A percentile compares a stretch with the other conserved stretches of the same genome.
Evolutionary conservation across 2,797 vertebrate species (phyloP).

Genomic region (Melanotaenia maccullochi): DNA sequence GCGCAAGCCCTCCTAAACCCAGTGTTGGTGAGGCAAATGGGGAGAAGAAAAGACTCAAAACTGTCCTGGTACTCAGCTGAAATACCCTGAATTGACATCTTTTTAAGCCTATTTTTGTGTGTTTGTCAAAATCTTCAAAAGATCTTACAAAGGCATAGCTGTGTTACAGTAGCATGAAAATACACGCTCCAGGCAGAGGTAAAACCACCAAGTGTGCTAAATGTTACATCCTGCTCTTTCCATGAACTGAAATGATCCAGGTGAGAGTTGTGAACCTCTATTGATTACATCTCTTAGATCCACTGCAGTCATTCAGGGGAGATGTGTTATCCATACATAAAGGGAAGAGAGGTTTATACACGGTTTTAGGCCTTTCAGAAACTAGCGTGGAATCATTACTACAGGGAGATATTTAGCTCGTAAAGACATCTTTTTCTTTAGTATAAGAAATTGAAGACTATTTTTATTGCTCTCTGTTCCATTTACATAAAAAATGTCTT

Average conservation of each 20-base stretch:
- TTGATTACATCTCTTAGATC: slow-evolving; percentile 56
- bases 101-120: background rate
- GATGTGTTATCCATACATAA: slow-evolving; percentile 31
- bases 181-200: background rate
- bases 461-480: slow-evolving; percentile 26
- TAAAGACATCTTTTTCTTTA: slow-evolving; percentile 21
- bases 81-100: slow-evolving; percentile 33
- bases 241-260: slow-evolving; percentile 30
- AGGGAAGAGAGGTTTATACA: slow-evolving; percentile 20
- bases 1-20: slow-evolving; percentile 34
- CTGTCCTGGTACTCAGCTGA: slow-evolving; percentile 24
- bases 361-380: slow-evolving; percentile 43
- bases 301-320: slow-evolving; percentile 29
- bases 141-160: slow-evolving; percentile 6
- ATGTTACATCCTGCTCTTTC: slow-evolving; percentile 18
- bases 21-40: slow-evolving; percentile 21
- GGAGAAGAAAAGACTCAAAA: slow-evolving; percentile 15
- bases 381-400: slow-evolving; percentile 22
- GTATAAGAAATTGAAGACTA: slow-evolving; percentile 6
- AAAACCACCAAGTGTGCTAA: slow-evolving; percentile 35
- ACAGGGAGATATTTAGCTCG: background rate
- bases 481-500: slow-evolving; percentile 14
- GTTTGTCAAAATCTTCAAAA: background rate
- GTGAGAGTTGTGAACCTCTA: slow-evolving; percentile 27
- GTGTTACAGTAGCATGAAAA: background rate